These are phyloP conservation scores for Mixornis gularis DNA, from an alignment of 2,113 vertebrate genomes.

Conservation along the genomic window DNA sequence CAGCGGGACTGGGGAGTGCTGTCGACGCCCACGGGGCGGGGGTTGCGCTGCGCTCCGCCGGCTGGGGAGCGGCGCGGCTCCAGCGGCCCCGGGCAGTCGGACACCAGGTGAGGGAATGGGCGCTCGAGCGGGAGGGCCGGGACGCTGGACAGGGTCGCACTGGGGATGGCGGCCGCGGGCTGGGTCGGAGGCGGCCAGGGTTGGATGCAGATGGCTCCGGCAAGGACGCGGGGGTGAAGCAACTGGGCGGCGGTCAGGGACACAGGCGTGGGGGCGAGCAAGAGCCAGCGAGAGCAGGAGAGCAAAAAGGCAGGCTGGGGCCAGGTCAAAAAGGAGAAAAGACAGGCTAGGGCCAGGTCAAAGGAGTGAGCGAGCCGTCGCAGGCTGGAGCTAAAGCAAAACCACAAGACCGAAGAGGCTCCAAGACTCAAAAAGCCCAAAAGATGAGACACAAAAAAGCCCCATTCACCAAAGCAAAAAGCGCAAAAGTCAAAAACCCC, in stretches of 20 bases:
- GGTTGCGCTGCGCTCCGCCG: background rate
- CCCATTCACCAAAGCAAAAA: background rate
- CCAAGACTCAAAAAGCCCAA: background rate
- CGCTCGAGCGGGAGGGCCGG: background rate
- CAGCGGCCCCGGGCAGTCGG: background rate
- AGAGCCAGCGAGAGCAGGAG: background rate
- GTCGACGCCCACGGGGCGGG: rapidly evolving
- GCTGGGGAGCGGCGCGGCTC: background rate
- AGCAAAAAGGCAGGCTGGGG: too few species aligned
- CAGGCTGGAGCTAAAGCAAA: too few species aligned
- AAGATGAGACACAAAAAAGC: too few species aligned
- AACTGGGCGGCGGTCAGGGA: background rate
- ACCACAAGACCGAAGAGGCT: too few species aligned
- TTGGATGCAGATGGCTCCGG: too few species aligned
- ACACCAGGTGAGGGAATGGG: background rate
- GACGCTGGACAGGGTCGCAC: background rate
- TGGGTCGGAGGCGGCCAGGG: background rate
- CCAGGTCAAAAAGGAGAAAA: background rate
- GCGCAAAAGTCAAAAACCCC: too few species aligned
- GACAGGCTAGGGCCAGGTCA: background rate
- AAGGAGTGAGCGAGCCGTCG: too few species aligned
- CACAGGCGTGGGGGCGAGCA: too few species aligned
- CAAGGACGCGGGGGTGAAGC: background rate
- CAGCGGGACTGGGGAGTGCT: background rate
- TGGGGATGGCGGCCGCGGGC: background rate